phyloP scores from a whole-genome alignment of 2,888 invertebrate species.

The Drosophila macrospina region DNA sequence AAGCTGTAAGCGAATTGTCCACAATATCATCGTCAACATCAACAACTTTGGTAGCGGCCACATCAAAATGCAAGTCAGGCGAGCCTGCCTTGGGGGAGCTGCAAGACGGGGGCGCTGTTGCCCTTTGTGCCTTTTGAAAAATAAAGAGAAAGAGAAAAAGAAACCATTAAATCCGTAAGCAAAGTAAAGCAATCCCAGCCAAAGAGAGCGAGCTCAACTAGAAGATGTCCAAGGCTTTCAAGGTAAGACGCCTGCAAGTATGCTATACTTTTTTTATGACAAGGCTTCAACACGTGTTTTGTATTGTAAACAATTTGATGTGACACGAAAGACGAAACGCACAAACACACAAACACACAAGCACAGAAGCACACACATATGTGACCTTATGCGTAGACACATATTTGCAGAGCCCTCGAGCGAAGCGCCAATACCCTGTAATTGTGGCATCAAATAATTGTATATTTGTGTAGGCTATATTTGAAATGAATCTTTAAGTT shows the following conservation, averaged over 20 bases:
- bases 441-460: not conserved
- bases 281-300: conserved; percentile 72
- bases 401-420: conserved; percentile 47
- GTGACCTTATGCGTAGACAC: conserved; percentile 38
- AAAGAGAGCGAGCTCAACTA: conserved; percentile 9
- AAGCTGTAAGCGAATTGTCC: conserved; percentile 32
- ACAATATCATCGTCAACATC: conserved; percentile 27
- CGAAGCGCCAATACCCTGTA: conserved; percentile 11
- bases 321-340: conserved; percentile 36
- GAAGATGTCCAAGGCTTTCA: conserved; percentile 34
- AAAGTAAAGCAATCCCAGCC: conserved; percentile 1
- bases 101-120: not conserved
- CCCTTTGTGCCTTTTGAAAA: conserved; percentile 56
- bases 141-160: not conserved
- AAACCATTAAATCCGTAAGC: conserved; percentile 58
- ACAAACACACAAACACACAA: conserved; percentile 9
- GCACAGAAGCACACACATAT: conserved; percentile 14
- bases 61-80: conserved; percentile 71
- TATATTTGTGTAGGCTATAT: not conserved
- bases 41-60: conserved; percentile 24
- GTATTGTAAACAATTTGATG: conserved; percentile 73
- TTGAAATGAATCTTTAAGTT: not conserved
- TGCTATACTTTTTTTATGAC: conserved; percentile 49
- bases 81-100: not conserved
- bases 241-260: conserved; percentile 48